A percentile compares a stretch with the other conserved stretches of the same genome.
Evolutionary conservation across 2,888 invertebrate species (phyloP).

Genomic region (Drosophila pseudotalamancana): DNA sequence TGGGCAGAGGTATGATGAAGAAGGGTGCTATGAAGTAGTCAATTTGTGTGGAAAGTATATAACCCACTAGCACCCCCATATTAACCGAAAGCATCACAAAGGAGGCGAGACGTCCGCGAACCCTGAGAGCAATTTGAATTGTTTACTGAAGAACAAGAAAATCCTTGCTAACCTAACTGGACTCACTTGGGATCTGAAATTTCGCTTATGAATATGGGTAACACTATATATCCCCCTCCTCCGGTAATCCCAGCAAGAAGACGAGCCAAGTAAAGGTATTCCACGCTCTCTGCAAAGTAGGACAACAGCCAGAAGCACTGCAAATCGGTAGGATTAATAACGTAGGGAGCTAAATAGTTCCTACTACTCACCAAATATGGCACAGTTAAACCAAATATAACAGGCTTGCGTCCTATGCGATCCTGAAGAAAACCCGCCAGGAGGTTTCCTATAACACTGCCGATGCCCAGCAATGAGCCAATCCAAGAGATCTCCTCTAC

Average conservation of each 20-base stretch:
- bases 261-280: constrained; percentile 79
- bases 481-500: constrained; percentile 74
- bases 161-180: too few relatives aligned
- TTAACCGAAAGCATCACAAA: constrained; percentile 70
- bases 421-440: constrained; percentile 63
- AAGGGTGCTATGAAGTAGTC: constrained; percentile 58
- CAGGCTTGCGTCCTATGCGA: constrained; percentile 69
- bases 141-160: too few relatives aligned
- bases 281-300: constrained; percentile 72
- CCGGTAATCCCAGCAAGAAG: constrained; percentile 80
- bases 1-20: constrained; percentile 56
- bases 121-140: constrained; percentile 51
- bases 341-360: too few relatives aligned
- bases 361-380: constrained; percentile 66
- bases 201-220: constrained; percentile 82
- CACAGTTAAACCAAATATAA: constrained; percentile 54
- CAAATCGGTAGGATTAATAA: not conserved
- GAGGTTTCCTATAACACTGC: constrained; percentile 73
- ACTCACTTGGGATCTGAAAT: constrained; percentile 81
- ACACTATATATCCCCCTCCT: constrained; percentile 77
- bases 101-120: constrained; percentile 80
- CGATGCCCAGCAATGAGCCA: constrained; percentile 70
- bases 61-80: constrained; percentile 63
- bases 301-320: constrained; percentile 80
- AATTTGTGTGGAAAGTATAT: constrained; percentile 60